phyloP scores from a whole-genome alignment of 2,888 invertebrate genomes.

The Parthenolecanium corni region DNA sequence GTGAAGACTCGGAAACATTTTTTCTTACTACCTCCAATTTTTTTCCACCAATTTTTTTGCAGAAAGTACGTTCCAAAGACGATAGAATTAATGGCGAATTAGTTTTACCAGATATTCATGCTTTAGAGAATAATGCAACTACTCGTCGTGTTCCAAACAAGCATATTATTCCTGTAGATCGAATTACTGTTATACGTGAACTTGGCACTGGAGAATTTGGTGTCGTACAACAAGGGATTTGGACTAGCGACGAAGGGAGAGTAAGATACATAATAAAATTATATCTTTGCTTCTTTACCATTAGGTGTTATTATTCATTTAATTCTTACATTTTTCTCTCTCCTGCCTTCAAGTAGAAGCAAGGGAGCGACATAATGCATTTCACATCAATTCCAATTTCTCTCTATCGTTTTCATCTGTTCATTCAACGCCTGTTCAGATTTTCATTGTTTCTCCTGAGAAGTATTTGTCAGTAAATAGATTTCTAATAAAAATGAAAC shows the following conservation, averaged over 20 bases:
- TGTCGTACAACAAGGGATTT: constrained; percentile 92
- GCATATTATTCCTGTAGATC: constrained; percentile 76
- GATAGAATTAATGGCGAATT: constrained; percentile 36
- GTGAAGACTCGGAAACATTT: neutral
- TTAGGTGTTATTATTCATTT: neutral
- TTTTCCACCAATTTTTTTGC: constrained; percentile 30
- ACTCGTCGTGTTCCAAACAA: constrained; percentile 62
- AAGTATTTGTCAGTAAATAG: too few relatives aligned
- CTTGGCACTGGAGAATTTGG: constrained; percentile 96
- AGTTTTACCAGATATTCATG: constrained; percentile 33
- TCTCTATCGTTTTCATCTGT: too few relatives aligned
- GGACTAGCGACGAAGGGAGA: constrained; percentile 88
- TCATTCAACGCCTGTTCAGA: too few relatives aligned
- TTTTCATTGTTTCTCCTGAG: too few relatives aligned
- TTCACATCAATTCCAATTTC: neutral
- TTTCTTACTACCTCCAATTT: neutral
- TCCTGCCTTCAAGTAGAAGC: too few relatives aligned
- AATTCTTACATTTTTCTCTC: too few relatives aligned
- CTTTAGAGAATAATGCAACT: constrained; percentile 38
- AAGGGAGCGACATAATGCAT: too few relatives aligned
- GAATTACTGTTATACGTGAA: constrained; percentile 86
- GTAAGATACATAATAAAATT: constrained; percentile 43
- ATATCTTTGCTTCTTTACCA: neutral
- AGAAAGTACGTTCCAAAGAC: constrained; percentile 39
- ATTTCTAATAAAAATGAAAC: too few relatives aligned